Evolutionary conservation across 2,113 vertebrate genomes (phyloP).

Genomic region (Anarrhichthys ocellatus): DNA sequence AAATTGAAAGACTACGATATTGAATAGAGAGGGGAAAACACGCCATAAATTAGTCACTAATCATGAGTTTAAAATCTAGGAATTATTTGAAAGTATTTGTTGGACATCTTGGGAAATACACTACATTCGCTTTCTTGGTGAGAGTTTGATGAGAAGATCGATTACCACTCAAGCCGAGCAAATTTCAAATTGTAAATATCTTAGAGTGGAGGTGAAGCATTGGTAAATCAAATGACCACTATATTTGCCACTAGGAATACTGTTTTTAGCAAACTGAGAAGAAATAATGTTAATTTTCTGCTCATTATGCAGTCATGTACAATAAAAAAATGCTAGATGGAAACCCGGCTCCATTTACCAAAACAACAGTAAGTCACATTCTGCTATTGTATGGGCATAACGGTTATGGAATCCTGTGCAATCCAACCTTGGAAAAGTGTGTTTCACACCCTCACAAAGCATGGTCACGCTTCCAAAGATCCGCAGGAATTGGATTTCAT

Average conservation of each 20-base stretch:
- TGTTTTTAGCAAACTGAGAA: slow-evolving; percentile 2
- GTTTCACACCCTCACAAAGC: slow-evolving; percentile 58
- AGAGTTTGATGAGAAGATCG: neutral
- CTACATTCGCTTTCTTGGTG: neutral
- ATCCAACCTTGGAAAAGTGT: slow-evolving; percentile 49
- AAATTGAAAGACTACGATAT: neutral
- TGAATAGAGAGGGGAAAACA: neutral
- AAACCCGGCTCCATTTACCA: slow-evolving; percentile 3
- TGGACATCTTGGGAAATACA: neutral
- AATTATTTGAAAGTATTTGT: neutral
- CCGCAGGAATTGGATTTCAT: slow-evolving; percentile 70
- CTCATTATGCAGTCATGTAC: neutral
- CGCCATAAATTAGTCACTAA: neutral
- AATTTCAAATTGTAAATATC: neutral
- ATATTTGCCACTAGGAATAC: neutral
- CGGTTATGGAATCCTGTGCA: slow-evolving; percentile 19
- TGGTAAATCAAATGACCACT: neutral
- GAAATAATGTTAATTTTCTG: neutral
- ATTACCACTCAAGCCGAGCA: neutral
- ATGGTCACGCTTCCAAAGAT: slow-evolving; percentile 40
- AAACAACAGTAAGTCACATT: slow-evolving; percentile 20
- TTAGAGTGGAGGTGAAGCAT: neutral
- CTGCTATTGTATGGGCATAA: slow-evolving; percentile 26
- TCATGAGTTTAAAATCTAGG: neutral
- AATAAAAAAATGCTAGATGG: neutral